Percentiles rank a stretch among this genome's conserved stretches.
phyloP scores from a whole-genome alignment of 2,797 vertebrate species.

The Urosaurus nigricauda region DNA sequence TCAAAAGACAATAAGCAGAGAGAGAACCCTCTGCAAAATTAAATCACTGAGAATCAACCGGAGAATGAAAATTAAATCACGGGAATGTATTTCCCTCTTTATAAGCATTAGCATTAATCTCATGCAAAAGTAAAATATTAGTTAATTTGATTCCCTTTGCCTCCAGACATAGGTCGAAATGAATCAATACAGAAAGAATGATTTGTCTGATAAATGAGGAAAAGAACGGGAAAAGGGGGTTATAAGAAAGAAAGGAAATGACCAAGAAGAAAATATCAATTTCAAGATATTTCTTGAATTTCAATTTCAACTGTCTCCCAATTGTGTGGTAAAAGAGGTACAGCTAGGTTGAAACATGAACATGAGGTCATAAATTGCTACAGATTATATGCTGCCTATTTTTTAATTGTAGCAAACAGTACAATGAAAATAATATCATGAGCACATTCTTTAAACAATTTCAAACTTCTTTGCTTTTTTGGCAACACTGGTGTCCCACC shows the following conservation, averaged over 20 bases:
- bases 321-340: not conserved
- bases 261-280: conserved; percentile 29
- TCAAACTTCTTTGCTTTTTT: not conserved
- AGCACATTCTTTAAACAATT: fast-evolving
- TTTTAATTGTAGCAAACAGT: not conserved
- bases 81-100: conserved; percentile 70
- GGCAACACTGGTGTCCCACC: no score
- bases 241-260: conserved; percentile 54
- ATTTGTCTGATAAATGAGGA: conserved; percentile 66
- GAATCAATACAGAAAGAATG: conserved; percentile 72
- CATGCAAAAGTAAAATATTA: conserved; percentile 79
- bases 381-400: not conserved
- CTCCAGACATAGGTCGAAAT: conserved; percentile 70
- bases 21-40: conserved; percentile 70
- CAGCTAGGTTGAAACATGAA: conserved; percentile 19
- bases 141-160: conserved; percentile 75
- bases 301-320: no score
- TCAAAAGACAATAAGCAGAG: conserved; percentile 72
- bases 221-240: not conserved
- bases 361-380: not conserved
- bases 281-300: no score
- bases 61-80: conserved; percentile 76
- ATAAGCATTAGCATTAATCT: conserved; percentile 76
- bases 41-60: conserved; percentile 69
- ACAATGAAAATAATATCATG: fast-evolving